phyloP scores from a whole-genome alignment of 1,140 invertebrate genomes.

The Lordiphosa stackelbergi region DNA sequence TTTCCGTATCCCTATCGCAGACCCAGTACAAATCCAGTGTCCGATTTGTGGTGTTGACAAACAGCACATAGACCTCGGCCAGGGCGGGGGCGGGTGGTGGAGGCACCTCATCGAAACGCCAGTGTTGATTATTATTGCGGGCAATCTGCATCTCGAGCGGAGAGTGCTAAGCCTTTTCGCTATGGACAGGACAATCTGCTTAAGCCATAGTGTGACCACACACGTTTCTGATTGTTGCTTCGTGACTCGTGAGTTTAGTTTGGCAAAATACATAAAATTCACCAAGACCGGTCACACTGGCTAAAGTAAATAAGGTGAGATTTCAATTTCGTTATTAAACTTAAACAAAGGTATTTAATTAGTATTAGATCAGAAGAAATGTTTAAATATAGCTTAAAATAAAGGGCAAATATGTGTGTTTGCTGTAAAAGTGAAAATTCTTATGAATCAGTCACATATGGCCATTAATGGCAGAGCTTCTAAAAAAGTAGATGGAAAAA shows the following conservation, averaged over 20 bases:
- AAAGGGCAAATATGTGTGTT: neutral
- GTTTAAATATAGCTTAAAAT: too few species aligned
- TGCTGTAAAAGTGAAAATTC: neutral
- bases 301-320: too few species aligned
- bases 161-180: constrained; percentile 31
- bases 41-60: constrained; percentile 83
- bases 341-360: too few species aligned
- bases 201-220: too few species aligned
- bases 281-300: too few species aligned
- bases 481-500: constrained; percentile 24
- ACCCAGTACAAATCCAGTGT: constrained; percentile 86
- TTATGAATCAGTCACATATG: neutral
- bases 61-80: constrained; percentile 81
- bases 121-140: constrained; percentile 40
- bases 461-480: too few species aligned
- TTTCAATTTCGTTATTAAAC: too few species aligned
- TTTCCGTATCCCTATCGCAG: constrained; percentile 82
- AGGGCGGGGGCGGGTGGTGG: constrained; percentile 14
- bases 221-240: too few species aligned
- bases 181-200: constrained; percentile 19
- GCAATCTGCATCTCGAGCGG: constrained; percentile 46
- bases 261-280: too few species aligned
- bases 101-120: constrained; percentile 5
- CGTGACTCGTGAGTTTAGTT: too few species aligned
- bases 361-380: too few species aligned